Evolutionary conservation across 2,797 vertebrate species (phyloP), one percentile per base, ranked within the genome.

Genomic region (Protosalanx chinensis): DNA sequence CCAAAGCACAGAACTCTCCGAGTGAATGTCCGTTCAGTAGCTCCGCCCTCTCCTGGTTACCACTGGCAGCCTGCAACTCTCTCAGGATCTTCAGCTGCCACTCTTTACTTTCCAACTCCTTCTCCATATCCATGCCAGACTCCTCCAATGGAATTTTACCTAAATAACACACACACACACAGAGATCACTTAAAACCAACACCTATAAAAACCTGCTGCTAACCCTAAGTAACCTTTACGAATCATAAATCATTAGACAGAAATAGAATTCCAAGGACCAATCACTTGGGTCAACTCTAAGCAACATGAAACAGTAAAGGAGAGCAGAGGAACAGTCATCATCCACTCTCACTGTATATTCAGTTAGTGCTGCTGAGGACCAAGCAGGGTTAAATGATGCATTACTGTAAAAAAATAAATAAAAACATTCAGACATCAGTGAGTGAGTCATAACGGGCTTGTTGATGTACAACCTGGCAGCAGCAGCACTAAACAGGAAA

Each of bases 1-100:
- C 86, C 0, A 93, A 84, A 8, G 74, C n/a, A 58, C 88, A 91
- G 71, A 90, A 72, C 16, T 91, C 91, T 5, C 86, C 85, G 0
- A 89, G 75, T 0, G 80, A 80, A 72, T 90, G 86, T 16, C 77
- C 85, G 58, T 78, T 89, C 71, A 92, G 86, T 12, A 90, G 85
- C 83, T 84, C 85, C 5, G 65, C 86, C 79, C 83, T 72, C 18
- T 83, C 90, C 0, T 32, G 66, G 70, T 73, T 79, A 75, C 88
- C 84, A 71, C 79, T 80, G 80, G 86, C 84, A 0, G 85, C 80
- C 16, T 87, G 67, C 53, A 82, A 84, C 29, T 84, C 75, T 76
- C 72, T 57, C 72, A 91, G 75, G 57, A 82, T 82, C 6, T 79
- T 68, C 4, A 86, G 80, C 85, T 93, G 91, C 81, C 86, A 87